These are phyloP conservation scores for Hydropsyche tenuis DNA, from an alignment of 1,140 invertebrate species.

Conservation along the genomic window DNA sequence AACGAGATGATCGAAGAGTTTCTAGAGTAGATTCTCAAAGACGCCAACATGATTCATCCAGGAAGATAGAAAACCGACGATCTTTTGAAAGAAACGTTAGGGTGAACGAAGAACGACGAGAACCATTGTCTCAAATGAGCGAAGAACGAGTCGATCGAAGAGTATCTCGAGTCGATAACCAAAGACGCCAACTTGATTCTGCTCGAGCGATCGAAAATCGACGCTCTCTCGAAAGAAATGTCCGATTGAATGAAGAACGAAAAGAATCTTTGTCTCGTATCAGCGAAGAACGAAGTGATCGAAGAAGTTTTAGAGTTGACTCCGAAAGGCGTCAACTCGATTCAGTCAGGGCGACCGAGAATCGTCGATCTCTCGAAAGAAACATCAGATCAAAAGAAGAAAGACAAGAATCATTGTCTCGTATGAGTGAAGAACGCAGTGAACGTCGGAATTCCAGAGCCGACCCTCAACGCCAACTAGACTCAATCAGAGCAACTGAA, in stretches of 20 bases:
- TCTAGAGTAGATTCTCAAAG: neutral
- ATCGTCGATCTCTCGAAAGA: constrained; percentile 13
- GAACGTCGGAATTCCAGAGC: too few species aligned
- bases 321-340: neutral
- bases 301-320: neutral
- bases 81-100: neutral
- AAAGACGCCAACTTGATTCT: neutral
- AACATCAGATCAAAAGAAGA: neutral
- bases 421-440: too few species aligned
- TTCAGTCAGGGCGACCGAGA: neutral
- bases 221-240: neutral
- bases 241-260: constrained; percentile 14
- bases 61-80: neutral
- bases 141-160: neutral
- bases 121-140: neutral
- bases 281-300: neutral
- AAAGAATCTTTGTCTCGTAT: too few species aligned
- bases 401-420: too few species aligned
- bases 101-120: constrained; percentile 2
- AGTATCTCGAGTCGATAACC: neutral
- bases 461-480: too few species aligned
- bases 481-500: neutral
- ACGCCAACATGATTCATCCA: neutral
- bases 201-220: neutral
- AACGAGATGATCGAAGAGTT: constrained; percentile 1